Evolutionary conservation across 2,888 invertebrate species (phyloP).

Genomic region (Baronia brevicornis): DNA sequence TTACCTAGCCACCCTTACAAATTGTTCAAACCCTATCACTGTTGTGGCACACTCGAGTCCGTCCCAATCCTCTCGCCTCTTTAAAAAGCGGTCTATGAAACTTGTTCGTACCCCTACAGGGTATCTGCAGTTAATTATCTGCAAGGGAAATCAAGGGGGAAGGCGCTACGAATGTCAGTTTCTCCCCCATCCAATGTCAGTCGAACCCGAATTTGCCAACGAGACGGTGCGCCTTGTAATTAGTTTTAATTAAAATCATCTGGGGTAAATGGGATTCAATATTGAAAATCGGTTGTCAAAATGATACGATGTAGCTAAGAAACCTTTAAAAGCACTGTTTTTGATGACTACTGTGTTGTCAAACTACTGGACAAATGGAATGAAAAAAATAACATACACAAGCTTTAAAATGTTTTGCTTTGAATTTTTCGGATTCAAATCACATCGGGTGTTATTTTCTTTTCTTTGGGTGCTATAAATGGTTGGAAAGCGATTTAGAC

Average conservation of each 20-base stretch:
- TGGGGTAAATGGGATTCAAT: conserved; percentile 12
- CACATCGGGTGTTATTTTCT: too few relatives aligned
- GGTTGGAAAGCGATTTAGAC: too few relatives aligned
- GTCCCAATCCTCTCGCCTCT: conserved; percentile 45
- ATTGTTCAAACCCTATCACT: conserved; percentile 60
- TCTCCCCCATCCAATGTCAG: conserved; percentile 34
- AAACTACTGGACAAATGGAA: too few relatives aligned
- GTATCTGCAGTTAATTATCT: conserved; percentile 69
- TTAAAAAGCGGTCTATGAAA: conserved; percentile 65
- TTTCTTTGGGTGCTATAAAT: too few relatives aligned
- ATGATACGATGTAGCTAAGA: too few relatives aligned
- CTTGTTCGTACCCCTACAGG: conserved; percentile 55
- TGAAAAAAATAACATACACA: too few relatives aligned
- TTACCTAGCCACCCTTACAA: conserved; percentile 64
- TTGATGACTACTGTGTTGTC: too few relatives aligned
- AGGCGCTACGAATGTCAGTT: conserved; percentile 55
- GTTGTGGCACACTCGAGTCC: conserved; percentile 39
- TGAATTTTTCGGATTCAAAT: too few relatives aligned
- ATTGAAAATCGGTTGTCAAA: conserved; percentile 3
- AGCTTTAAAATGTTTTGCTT: too few relatives aligned
- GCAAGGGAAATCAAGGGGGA: conserved; percentile 54
- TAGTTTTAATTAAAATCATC: conserved; percentile 66
- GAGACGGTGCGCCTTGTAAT: conserved; percentile 55
- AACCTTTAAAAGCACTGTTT: too few relatives aligned
- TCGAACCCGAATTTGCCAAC: conserved; percentile 33